Evolutionary conservation across 1,140 invertebrate species (phyloP), one percentile per base, ranked within the genome.

Genomic region (Neotoxoptera formosana): DNA sequence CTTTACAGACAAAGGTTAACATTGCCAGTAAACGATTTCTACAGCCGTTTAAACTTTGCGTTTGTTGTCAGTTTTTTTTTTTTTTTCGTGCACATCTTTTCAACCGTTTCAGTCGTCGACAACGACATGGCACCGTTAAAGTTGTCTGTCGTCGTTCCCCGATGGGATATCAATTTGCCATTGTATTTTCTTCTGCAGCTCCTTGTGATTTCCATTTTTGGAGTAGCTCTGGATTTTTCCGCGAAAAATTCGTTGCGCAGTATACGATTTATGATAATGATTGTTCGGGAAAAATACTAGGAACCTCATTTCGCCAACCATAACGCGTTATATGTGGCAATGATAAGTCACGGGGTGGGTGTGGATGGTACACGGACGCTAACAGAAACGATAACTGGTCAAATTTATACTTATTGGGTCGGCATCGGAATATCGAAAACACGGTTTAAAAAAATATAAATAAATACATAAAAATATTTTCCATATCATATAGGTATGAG

Each of bases 381-480:
- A 25, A 53, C 30, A 84, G 83, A 92, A 83, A 92, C 91, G 47
- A 92, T 92, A 92, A 81, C 76, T 47, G 76, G 91, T 92, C 47
- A 83, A 92, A 92, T 92, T 83, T 92, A 92, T 92, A 92, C 91
- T 83, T 92, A 51, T 51, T 34, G 41, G 41, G 91, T 83, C 34
- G 45, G n/a, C 21, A 83, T 84, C 53, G 83, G 91, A 92, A 92
- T 92, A 92, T 83, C n/a, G 45, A 91, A 91, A 76, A 81, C 14
- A 45, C 36, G 30, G 11, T 47, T 76, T 76, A 56, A 30, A 91
- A 90, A 25, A n/a, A 87, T 87, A 87, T 48, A n/a, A 34, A 51
- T 48, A 87, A 48, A 87, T 51, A 34, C 1, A 87, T 87, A 30
- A 76, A 34, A 76, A 17, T n/a, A 76, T 86, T 56, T 89, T 56